Percentiles rank a stretch among this genome's conserved stretches.
Conservation (phyloP, 2,888 invertebrate genomes). For the Chaitophorus viminalis region DNA sequence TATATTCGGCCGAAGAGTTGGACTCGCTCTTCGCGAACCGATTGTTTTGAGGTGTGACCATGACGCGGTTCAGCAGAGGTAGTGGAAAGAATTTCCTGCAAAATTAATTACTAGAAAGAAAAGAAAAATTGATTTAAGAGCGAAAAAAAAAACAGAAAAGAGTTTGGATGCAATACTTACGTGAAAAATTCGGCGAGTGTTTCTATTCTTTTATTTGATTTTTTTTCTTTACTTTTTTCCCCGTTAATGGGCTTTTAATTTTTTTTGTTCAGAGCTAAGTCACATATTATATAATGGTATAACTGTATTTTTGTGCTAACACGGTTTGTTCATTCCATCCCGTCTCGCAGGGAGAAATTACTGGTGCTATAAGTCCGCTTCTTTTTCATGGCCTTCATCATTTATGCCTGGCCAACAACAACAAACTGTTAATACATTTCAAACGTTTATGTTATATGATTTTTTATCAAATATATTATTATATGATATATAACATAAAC, state of each 20-base stretch:
- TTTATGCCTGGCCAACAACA: neutral
- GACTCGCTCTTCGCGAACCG: neutral
- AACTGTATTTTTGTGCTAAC: neutral
- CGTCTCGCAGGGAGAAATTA: too few relatives aligned
- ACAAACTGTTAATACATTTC: neutral
- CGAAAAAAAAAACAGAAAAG: neutral
- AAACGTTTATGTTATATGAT: neutral
- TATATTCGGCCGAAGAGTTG: too few relatives aligned
- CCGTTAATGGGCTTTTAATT: neutral
- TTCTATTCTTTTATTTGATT: neutral
- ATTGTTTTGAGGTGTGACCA: neutral
- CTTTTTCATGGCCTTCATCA: neutral
- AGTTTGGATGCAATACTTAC: too few relatives aligned
- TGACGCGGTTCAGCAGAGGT: neutral
- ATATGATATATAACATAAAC: neutral
- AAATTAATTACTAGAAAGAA: neutral
- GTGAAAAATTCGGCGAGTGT: neutral
- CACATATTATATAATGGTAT: neutral
- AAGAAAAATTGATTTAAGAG: neutral
- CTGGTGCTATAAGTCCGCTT: neutral
- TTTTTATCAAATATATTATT: neutral
- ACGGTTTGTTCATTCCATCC: neutral
- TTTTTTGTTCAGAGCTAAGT: neutral
- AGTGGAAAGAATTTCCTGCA: neutral
- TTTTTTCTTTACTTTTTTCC: neutral